Evolutionary conservation across 1,140 invertebrate species (phyloP).

Genomic region (Cotesia glomerata): DNA sequence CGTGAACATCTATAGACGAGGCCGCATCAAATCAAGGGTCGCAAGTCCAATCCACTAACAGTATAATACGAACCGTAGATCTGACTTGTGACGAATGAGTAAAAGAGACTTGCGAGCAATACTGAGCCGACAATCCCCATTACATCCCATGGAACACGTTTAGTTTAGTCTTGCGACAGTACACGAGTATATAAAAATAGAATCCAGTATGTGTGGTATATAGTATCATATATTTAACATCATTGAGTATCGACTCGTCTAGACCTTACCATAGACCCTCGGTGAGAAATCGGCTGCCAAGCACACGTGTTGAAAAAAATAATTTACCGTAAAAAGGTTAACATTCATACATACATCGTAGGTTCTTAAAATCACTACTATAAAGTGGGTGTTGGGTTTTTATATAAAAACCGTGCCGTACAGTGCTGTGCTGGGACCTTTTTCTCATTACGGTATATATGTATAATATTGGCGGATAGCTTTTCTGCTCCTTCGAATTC

Average conservation of each 20-base stretch:
- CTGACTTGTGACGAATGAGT: conserved; percentile 32
- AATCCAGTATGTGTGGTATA: no score
- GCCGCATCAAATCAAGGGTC: conserved; percentile 46
- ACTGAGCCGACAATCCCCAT: no score
- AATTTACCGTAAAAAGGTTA: conserved; percentile 19
- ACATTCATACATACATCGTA: not conserved
- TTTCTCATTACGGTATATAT: conserved; percentile 13
- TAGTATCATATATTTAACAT: not conserved
- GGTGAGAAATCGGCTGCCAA: not conserved
- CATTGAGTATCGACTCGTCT: not conserved
- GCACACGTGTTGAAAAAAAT: not conserved
- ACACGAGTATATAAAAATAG: no score
- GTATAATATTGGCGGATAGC: not conserved
- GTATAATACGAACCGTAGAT: no score
- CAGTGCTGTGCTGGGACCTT: not conserved
- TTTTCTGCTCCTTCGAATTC: conserved; percentile 41
- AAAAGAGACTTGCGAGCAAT: not conserved
- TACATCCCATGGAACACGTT: not conserved
- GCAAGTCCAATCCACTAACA: not conserved
- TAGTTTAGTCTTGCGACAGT: no score
- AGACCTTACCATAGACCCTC: not conserved
- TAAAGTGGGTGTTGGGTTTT: conserved; percentile 1
- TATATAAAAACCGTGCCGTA: no score
- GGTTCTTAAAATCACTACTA: not conserved
- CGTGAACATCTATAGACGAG: conserved; percentile 35